These are phyloP conservation scores for Acleris sparsana DNA, from an alignment of 2,888 invertebrate species.

Conservation along the genomic window DNA sequence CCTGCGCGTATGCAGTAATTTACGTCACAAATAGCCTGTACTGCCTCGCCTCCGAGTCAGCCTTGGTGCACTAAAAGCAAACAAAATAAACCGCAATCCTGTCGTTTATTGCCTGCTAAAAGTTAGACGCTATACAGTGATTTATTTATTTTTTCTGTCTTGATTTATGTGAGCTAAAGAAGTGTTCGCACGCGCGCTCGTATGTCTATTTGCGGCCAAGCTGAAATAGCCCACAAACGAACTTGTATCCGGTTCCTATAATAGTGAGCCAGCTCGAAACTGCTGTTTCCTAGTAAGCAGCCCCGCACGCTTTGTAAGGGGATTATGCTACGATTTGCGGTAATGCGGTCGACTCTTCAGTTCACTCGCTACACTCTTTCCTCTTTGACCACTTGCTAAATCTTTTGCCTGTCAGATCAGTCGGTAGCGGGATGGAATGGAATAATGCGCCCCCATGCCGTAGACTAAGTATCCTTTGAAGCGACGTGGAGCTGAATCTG, in stretches of 20 bases:
- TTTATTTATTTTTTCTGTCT: conserved; percentile 60
- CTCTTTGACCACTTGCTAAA: conserved; percentile 63
- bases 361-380: conserved; percentile 49
- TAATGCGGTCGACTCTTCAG: conserved; percentile 61
- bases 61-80: conserved; percentile 43
- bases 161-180: conserved; percentile 64
- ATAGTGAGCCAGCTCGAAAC: conserved; percentile 44
- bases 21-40: conserved; percentile 15
- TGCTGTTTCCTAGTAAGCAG: conserved; percentile 51
- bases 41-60: conserved; percentile 15
- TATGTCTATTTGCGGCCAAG: conserved; percentile 67
- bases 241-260: conserved; percentile 63
- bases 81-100: conserved; percentile 50
- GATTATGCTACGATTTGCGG: conserved; percentile 70
- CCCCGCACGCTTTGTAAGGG: conserved; percentile 55
- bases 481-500: conserved; percentile 1
- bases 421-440: conserved; percentile 46
- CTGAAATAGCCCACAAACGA: conserved; percentile 70
- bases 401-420: conserved; percentile 61
- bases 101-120: conserved; percentile 54
- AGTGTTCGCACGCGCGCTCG: conserved; percentile 57
- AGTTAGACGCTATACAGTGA: conserved; percentile 53
- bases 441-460: conserved; percentile 48
- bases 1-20: conserved; percentile 14
- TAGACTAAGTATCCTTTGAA: conserved; percentile 38